These are phyloP conservation scores for Ondatra zibethicus DNA, from an alignment of 2,113 vertebrate species.

Conservation along the genomic window DNA sequence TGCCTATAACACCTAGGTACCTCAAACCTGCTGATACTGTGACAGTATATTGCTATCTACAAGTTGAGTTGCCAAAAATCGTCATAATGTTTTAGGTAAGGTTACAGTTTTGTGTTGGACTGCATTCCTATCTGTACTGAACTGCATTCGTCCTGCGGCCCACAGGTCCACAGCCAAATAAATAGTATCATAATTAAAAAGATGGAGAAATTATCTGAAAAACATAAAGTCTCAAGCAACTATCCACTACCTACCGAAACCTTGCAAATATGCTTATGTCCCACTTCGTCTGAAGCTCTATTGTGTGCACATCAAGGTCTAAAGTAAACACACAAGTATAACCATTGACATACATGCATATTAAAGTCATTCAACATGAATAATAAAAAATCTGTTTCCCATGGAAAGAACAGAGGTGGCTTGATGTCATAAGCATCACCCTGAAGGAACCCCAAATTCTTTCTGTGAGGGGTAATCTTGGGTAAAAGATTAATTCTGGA, in stretches of 20 bases:
- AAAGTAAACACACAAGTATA: slow-evolving; percentile 29
- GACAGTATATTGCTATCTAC: neutral
- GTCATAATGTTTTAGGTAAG: neutral
- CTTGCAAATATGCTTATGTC: neutral
- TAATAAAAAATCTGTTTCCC: neutral
- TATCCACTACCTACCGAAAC: neutral
- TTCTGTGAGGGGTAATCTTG: neutral
- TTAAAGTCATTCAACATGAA: neutral
- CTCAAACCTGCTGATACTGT: neutral
- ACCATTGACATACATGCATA: neutral
- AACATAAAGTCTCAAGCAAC: neutral
- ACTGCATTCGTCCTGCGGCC: too few species aligned
- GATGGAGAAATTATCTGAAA: slow-evolving; percentile 40
- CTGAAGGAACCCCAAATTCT: neutral
- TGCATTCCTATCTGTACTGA: neutral
- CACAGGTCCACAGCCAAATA: neutral
- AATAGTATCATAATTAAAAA: neutral
- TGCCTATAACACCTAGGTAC: neutral
- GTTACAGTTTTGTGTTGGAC: neutral
- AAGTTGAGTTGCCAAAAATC: neutral
- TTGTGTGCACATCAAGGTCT: neutral
- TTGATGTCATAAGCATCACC: neutral
- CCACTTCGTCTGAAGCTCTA: neutral
- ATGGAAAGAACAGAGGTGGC: neutral
- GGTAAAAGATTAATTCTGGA: neutral